Evolutionary conservation across 2,797 vertebrate species (phyloP).

Genomic region (Zenarchopterus dispar): DNA sequence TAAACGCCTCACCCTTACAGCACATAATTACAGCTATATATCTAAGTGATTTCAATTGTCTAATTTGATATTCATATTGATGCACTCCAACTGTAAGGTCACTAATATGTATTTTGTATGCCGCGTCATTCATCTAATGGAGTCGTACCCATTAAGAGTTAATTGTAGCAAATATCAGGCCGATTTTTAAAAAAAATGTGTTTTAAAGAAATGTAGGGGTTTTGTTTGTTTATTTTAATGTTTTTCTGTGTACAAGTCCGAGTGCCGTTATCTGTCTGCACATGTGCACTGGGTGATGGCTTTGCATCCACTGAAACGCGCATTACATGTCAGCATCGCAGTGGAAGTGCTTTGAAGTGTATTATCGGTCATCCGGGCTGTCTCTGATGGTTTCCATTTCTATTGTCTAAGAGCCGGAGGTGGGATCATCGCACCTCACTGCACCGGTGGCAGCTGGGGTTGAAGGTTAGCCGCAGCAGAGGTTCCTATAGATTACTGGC

Average conservation of each 20-base stretch:
- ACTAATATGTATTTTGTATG: constrained; percentile 16
- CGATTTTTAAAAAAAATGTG: neutral
- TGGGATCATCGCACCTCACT: constrained; percentile 82
- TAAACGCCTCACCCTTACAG: no score
- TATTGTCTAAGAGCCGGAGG: constrained; percentile 78
- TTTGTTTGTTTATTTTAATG: neutral
- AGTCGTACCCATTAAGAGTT: neutral
- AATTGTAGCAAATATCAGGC: neutral
- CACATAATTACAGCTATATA: neutral
- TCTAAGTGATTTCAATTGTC: constrained; percentile 12
- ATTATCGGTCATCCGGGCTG: constrained; percentile 80
- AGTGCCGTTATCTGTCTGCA: constrained; percentile 25
- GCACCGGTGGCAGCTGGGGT: constrained; percentile 79
- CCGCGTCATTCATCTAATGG: neutral
- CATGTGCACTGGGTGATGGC: constrained; percentile 36
- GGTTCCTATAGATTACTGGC: constrained; percentile 79
- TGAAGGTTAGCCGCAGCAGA: constrained; percentile 77
- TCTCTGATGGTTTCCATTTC: constrained; percentile 76
- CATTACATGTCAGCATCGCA: constrained; percentile 75
- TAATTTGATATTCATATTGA: constrained; percentile 43
- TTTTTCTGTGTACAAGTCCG: neutral
- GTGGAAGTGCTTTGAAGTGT: constrained; percentile 84
- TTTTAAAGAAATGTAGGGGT: neutral
- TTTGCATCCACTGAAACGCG: constrained; percentile 61
- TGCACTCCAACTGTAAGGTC: constrained; percentile 14